These are phyloP conservation scores for Cynaeus angustus DNA, from an alignment of 2,888 invertebrate genomes.

Conservation along the genomic window DNA sequence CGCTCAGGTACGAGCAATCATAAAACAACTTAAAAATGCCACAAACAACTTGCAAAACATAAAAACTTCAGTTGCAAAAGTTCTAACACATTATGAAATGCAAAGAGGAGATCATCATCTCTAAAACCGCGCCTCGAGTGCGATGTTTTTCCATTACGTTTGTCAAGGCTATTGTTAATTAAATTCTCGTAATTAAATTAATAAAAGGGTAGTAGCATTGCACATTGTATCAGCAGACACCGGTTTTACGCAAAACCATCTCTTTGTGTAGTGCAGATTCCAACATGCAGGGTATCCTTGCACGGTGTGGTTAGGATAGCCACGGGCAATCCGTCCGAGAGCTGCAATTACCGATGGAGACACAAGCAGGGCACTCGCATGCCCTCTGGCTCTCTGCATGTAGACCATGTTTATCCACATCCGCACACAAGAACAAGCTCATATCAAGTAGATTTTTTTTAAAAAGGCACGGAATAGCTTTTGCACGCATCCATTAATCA, in stretches of 20 bases:
- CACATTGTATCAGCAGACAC: not conserved
- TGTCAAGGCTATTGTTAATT: too few relatives aligned
- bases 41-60: too few relatives aligned
- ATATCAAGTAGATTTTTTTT: constrained; percentile 28
- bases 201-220: too few relatives aligned
- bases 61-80: too few relatives aligned
- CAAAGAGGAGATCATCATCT: too few relatives aligned
- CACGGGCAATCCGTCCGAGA: constrained; percentile 56
- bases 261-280: constrained; percentile 10
- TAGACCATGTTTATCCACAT: constrained; percentile 46
- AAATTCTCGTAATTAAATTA: too few relatives aligned
- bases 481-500: constrained; percentile 30
- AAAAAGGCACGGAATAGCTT: constrained; percentile 17
- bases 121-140: too few relatives aligned
- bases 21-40: too few relatives aligned
- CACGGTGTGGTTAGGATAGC: constrained; percentile 54
- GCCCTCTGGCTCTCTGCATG: constrained; percentile 33
- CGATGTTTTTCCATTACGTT: too few relatives aligned
- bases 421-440: constrained; percentile 41
- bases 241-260: constrained; percentile 33
- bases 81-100: too few relatives aligned
- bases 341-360: constrained; percentile 59
- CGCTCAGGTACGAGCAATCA: too few relatives aligned
- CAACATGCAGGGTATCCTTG: constrained; percentile 34
- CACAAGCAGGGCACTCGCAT: constrained; percentile 56